Percentiles rank a stretch among this genome's conserved stretches.
Conservation (phyloP, 1,140 invertebrate species). For the Drosophila serrata region DNA sequence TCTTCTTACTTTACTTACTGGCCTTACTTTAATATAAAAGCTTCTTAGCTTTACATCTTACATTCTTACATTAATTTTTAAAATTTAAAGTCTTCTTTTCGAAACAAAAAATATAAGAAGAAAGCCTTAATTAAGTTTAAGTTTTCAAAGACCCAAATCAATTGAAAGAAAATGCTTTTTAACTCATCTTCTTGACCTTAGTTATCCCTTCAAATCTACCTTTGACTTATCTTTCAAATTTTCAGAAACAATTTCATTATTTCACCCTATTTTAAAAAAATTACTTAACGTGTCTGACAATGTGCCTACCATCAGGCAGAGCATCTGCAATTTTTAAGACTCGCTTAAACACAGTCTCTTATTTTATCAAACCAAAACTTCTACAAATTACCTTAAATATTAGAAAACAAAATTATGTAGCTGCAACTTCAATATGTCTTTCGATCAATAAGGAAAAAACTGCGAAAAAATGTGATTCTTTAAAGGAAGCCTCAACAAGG, state of each 20-base stretch:
- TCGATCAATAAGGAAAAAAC: neutral
- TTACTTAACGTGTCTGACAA: neutral
- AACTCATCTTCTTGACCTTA: neutral
- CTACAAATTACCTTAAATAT: neutral
- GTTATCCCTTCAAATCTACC: neutral
- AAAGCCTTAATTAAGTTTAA: too few relatives aligned
- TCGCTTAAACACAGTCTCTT: neutral
- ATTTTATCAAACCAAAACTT: neutral
- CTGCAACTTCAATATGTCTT: too few relatives aligned
- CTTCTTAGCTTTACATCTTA: too few relatives aligned
- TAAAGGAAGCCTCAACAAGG: neutral
- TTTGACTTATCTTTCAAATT: neutral
- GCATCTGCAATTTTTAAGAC: neutral
- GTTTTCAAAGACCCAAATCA: too few relatives aligned
- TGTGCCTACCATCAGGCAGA: neutral
- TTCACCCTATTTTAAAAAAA: neutral
- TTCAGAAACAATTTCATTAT: neutral
- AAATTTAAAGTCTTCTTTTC: too few relatives aligned
- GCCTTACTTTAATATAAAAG: too few relatives aligned
- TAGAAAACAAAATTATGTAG: neutral
- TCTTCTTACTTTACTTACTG: accelerated
- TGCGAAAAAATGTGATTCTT: too few relatives aligned
- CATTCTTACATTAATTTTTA: neutral
- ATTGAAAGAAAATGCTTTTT: too few relatives aligned
- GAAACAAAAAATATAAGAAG: too few relatives aligned